Conservation (phyloP, 2,113 vertebrate genomes). For the Mesitornis unicolor region DNA sequence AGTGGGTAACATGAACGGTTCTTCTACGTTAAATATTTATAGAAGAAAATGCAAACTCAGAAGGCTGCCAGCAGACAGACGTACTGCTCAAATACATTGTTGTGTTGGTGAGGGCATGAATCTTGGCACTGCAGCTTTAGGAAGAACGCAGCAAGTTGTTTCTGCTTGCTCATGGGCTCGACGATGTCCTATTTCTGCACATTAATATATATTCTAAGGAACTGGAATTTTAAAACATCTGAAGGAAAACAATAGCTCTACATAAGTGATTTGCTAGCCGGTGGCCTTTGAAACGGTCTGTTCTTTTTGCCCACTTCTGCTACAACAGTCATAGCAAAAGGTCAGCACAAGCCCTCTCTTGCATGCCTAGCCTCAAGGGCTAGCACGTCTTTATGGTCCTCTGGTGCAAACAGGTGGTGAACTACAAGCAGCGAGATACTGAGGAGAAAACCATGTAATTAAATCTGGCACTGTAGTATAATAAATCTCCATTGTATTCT, state of each 20-base stretch:
- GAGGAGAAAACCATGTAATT: constrained; percentile 45
- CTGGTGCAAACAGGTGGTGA: constrained; percentile 56
- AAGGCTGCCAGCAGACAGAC: constrained; percentile 33
- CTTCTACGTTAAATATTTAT: constrained; percentile 63
- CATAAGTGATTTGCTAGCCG: background rate
- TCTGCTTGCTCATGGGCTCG: fast-evolving
- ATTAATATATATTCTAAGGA: background rate
- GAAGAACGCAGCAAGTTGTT: background rate
- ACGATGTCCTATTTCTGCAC: background rate
- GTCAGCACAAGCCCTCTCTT: background rate
- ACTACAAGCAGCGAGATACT: background rate
- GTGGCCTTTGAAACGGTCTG: background rate
- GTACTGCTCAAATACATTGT: background rate
- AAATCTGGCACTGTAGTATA: constrained; percentile 2
- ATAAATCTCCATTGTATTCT: constrained; percentile 23
- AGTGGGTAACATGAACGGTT: constrained; percentile 54
- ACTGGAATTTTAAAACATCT: background rate
- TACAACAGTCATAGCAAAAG: background rate
- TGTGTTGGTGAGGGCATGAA: background rate
- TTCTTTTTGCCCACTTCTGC: constrained; percentile 1
- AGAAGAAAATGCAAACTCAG: constrained; percentile 49
- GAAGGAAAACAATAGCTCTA: background rate
- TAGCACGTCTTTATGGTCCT: background rate
- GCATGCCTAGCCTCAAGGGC: background rate
- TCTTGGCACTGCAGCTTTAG: background rate